Evolutionary conservation across 2,113 vertebrate species (phyloP), one percentile per base, ranked within the genome.

Genomic region (Acrocephalus kingi): DNA sequence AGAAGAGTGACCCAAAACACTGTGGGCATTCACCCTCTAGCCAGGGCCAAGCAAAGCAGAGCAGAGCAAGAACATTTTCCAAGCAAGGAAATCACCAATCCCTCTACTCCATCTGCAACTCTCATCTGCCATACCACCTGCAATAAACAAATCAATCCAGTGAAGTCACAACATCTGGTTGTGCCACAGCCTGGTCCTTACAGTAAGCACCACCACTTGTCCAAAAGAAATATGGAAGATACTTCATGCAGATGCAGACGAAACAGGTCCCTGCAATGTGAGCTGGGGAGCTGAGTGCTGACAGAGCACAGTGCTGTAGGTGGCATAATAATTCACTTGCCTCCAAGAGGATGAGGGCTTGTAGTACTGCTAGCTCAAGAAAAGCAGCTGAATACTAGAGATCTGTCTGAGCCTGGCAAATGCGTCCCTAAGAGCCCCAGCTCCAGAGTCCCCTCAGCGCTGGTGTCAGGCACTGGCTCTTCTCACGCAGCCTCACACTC

Each of bases 371-470:
- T 13, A 39, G 46, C 43, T 88, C 51, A 62, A 35, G 41, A 85
- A 39, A 5, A 80, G 72, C 49, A 82, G 43, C 10, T 3, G 8
- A 61, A 27, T 9, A 9, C 15, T 31, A 13, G 17, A 1, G 5
- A 56, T 55, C 51, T 43, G 63, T 41, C 46, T 4, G 1, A 88
- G 22, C 58, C 49, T 30, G 11, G 19, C 19, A 81, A 78, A 71
- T 0, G 0, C 16, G 20, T 49, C n/a, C 41, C 68, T 55, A 33
- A 63, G 33, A 45, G 56, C 35, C 55, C 13, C n/a, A 46, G 28
- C 63, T 87, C 30, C 45, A 35, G 41, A 37, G 46, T 54, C 21
- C 20, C 55, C 46, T 51, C 66, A 35, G 46, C 2, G 6, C 30
- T 56, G 48, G 68, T 4, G 28, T 24, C 41, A 73, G 15, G 19